Evolutionary conservation across 2,113 vertebrate species (phyloP).

Genomic region (Gopherus flavomarginatus): DNA sequence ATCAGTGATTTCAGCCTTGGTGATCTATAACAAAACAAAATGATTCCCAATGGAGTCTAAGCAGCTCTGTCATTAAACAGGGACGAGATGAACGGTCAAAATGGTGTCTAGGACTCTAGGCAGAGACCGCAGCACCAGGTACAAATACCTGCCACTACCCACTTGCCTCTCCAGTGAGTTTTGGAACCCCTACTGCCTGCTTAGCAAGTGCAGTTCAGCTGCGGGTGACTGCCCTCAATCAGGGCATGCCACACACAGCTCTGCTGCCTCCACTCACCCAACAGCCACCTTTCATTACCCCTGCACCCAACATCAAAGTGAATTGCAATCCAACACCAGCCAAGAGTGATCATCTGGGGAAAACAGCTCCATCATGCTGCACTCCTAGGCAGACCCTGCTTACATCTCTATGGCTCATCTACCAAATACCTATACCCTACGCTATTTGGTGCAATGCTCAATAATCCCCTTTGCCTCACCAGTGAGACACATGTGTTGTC

Average conservation of each 20-base stretch:
- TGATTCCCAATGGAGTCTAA: background rate
- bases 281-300: background rate
- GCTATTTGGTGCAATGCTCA: background rate
- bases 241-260: background rate
- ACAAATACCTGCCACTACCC: background rate
- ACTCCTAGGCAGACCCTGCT: background rate
- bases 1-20: background rate
- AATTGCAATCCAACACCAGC: background rate
- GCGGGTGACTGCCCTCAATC: background rate
- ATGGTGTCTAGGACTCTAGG: background rate
- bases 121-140: background rate
- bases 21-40: background rate
- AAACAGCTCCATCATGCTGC: background rate
- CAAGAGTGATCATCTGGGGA: background rate
- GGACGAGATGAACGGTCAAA: background rate
- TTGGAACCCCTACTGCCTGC: background rate
- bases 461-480: background rate
- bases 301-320: background rate
- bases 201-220: background rate
- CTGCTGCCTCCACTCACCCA: background rate
- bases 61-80: background rate
- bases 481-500: background rate
- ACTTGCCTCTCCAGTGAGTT: background rate
- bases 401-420: background rate
- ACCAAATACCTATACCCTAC: background rate